Conservation (phyloP, 2,797 vertebrate genomes). For the Lophotriccus pileatus region DNA sequence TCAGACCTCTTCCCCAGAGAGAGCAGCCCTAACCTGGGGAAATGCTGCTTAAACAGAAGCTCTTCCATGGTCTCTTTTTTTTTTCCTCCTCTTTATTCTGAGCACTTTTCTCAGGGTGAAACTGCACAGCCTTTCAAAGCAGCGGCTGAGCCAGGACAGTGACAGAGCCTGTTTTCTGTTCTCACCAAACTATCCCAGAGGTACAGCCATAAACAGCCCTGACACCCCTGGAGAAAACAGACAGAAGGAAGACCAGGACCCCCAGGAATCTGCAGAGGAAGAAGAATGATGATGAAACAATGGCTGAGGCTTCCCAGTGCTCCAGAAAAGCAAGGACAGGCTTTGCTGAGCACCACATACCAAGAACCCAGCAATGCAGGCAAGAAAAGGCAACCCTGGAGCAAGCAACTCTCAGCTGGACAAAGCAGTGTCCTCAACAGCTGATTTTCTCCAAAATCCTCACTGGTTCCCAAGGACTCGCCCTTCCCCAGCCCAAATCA, state of each 20-base stretch:
- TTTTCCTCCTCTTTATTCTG: not conserved
- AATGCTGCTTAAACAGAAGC: not conserved
- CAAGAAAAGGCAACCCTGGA: not conserved
- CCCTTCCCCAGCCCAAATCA: not conserved
- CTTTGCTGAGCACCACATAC: not conserved
- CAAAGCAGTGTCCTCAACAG: not conserved
- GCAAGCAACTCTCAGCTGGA: not conserved
- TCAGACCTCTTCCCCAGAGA: not conserved
- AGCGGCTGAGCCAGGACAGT: not conserved
- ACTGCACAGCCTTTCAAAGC: not conserved
- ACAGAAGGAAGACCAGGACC: not conserved
- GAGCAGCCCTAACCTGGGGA: not conserved
- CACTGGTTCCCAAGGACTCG: not conserved
- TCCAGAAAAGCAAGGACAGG: not conserved
- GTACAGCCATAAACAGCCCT: not conserved
- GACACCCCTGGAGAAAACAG: not conserved
- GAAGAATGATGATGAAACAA: not conserved
- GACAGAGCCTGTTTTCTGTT: not conserved
- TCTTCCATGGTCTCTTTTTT: not conserved
- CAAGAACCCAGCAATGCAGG: not conserved
- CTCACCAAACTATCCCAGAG: not conserved
- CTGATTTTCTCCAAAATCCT: not conserved
- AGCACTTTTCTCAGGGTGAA: not conserved
- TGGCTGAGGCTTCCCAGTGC: not conserved
- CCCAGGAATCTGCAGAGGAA: not conserved